These are phyloP conservation scores for Marasmarcha lunaedactyla DNA, from an alignment of 2,888 invertebrate species.

Conservation along the genomic window DNA sequence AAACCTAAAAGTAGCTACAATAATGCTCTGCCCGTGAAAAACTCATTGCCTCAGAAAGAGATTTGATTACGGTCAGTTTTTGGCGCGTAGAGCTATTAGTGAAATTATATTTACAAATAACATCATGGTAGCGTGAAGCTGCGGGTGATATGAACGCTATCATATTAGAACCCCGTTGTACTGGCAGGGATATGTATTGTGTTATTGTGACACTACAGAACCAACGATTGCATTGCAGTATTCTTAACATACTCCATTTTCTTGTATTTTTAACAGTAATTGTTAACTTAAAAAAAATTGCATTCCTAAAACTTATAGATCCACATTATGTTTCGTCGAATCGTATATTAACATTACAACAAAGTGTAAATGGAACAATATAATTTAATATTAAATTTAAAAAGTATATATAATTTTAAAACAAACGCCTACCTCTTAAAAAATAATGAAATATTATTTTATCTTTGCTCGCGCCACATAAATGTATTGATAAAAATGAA, in stretches of 20 bases:
- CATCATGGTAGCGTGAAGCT: conserved; percentile 36
- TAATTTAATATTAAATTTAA: no score
- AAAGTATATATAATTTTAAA: no score
- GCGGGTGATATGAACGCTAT: conserved; percentile 46
- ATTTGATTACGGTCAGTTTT: neutral
- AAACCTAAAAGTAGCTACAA: conserved; percentile 21
- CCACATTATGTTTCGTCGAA: no score
- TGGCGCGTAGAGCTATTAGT: neutral
- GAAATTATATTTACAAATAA: neutral
- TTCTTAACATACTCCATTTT: conserved; percentile 4
- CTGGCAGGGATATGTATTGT: conserved; percentile 46
- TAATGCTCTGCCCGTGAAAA: neutral
- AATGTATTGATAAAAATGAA: no score
- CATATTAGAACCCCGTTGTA: conserved; percentile 42
- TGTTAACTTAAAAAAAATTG: no score
- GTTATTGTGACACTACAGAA: conserved; percentile 28
- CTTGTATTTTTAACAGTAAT: neutral
- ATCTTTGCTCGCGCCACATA: no score
- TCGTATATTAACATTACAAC: no score
- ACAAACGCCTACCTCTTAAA: no score
- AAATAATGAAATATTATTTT: no score
- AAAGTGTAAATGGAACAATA: no score
- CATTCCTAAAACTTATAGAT: no score
- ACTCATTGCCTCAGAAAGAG: no score
- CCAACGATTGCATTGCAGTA: conserved; percentile 16